Percentiles rank a stretch among this genome's conserved stretches.
phyloP scores from a whole-genome alignment of 2,888 invertebrate species.

The Cepaea hortensis region DNA sequence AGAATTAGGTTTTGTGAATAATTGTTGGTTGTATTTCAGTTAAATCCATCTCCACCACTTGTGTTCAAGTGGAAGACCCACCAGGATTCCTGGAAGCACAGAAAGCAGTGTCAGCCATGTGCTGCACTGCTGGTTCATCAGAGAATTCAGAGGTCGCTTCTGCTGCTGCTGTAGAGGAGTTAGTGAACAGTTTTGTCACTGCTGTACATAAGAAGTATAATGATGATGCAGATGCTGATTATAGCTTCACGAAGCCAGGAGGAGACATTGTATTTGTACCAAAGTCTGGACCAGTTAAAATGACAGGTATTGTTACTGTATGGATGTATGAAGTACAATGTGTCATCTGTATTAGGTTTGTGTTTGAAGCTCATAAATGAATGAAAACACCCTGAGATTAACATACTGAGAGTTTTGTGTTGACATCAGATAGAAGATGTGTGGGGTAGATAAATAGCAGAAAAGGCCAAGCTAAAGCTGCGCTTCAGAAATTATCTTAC shows the following conservation, averaged over 20 bases:
- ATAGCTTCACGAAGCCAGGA: neutral
- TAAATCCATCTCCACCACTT: conserved; percentile 5
- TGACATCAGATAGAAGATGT: too few species aligned
- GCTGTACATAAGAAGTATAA: conserved; percentile 53
- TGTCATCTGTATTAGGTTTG: too few species aligned
- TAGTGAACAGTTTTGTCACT: conserved; percentile 49
- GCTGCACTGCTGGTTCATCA: neutral
- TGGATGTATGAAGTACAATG: neutral
- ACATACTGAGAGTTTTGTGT: too few species aligned
- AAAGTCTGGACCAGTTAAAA: conserved; percentile 51
- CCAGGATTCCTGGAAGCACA: neutral
- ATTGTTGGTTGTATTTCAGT: neutral
- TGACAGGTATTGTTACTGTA: conserved; percentile 46
- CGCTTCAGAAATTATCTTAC: too few species aligned
- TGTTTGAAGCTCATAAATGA: too few species aligned
- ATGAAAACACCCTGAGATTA: too few species aligned
- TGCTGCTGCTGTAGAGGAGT: neutral
- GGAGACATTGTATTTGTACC: conserved; percentile 50
- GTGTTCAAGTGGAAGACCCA: neutral
- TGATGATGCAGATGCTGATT: conserved; percentile 34
- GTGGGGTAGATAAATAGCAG: too few species aligned
- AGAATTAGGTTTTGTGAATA: too few species aligned
- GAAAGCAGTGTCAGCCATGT: neutral
- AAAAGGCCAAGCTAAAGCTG: too few species aligned
- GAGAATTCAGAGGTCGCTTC: too few species aligned